Base-by-base conservation (phyloP, 2,888 invertebrate genomes). In the Drosophila meridionalis region DNA sequence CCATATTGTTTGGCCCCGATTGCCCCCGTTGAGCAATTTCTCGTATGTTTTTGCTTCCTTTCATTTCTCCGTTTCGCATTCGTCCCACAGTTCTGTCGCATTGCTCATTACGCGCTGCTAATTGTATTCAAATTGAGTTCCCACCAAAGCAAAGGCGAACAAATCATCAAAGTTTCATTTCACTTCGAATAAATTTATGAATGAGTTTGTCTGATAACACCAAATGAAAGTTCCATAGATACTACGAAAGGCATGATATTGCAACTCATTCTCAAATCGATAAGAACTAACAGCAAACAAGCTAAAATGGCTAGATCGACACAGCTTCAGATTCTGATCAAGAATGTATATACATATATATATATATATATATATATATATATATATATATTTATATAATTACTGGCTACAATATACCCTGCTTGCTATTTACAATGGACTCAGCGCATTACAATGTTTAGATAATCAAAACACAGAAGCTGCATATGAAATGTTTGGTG, bases 1-100 rank as follows among this genome's bases (percentile, higher is more conserved):
- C 72, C 87, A 87, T 87, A 87, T 81, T 85, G 84, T 81, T 80
- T 76, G 65, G 32, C 34, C 50, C 34, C 78, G 67, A 75, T 75
- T 80, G 77, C 77, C 73, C 72, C 73, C 3, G 83, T 82, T 70
- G 74, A 86, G 73, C 70, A 87, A 73, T 75, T 78, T 78, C 73
- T 76, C 83, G 87, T 69, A 75, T 83, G 75, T 61, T 82, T 85
- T 76, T 63, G 55, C 64, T 68, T 62, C 63, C 36, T 85, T 76
- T 63, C 55, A 61, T 68, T 62, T 60, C 36, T 20, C 20, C 50
- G 2, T 34, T 20, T 66, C 56, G 43, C 34, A 52, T 40, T 50
- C 48, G 50, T 26, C 34, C 4, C 7, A 11, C 53, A 42, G 38
- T 55, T 38, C 14, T 38, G 36, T 55, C 36, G 53, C 53, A 53